Evolutionary conservation across 2,888 invertebrate species (phyloP).

Genomic region (Drosophila infuscata): DNA sequence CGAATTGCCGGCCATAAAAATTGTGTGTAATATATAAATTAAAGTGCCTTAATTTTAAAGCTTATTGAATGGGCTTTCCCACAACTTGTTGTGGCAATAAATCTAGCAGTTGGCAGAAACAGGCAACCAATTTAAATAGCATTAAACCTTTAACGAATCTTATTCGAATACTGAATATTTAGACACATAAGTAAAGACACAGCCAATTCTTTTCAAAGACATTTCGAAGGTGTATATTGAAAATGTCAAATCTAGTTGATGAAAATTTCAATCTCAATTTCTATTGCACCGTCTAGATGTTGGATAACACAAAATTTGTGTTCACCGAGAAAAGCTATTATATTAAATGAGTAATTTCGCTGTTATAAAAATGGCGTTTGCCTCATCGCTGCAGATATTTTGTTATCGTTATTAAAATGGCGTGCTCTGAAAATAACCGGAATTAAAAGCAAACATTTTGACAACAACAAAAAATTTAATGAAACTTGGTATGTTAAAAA

Average conservation of each 20-base stretch:
- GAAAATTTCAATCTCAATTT: neutral
- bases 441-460: slow-evolving; percentile 77
- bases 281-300: neutral
- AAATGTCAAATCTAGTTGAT: neutral
- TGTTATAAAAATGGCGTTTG: slow-evolving; percentile 22
- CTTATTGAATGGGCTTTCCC: neutral
- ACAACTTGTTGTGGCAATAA: neutral
- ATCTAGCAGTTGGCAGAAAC: neutral
- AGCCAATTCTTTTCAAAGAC: neutral
- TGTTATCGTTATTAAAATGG: slow-evolving; percentile 62
- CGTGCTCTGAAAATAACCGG: slow-evolving; percentile 54
- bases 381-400: slow-evolving; percentile 19
- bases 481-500: neutral
- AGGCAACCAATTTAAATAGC: neutral
- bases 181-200: neutral
- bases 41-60: neutral
- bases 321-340: slow-evolving; percentile 5
- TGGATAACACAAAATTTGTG: neutral
- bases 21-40: neutral
- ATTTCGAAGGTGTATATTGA: neutral
- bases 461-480: slow-evolving; percentile 31
- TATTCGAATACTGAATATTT: neutral
- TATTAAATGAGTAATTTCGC: slow-evolving; percentile 24
- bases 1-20: neutral
- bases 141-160: neutral